Conservation (phyloP, 2,113 vertebrate species). For the Typhlomys cinereus region DNA sequence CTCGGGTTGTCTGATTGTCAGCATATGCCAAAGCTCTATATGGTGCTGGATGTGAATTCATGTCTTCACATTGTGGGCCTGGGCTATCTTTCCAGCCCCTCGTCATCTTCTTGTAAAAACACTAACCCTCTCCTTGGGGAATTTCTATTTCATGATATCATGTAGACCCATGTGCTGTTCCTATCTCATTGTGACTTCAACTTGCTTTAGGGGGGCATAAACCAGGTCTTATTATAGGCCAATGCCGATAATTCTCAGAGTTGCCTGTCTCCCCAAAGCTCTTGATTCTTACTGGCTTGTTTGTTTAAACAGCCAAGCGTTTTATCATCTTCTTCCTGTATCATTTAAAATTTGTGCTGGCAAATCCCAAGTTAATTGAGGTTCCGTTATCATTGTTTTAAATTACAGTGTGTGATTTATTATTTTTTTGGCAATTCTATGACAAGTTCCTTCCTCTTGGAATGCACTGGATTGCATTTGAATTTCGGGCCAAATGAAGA, state of each 20-base stretch:
- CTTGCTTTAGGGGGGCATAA: not conserved
- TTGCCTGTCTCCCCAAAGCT: constrained; percentile 44
- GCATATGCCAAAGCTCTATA: too few species aligned
- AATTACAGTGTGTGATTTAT: constrained; percentile 51
- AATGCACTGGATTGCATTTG: constrained; percentile 72
- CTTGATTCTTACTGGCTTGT: constrained; percentile 46
- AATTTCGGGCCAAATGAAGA: constrained; percentile 69
- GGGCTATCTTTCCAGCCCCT: not conserved
- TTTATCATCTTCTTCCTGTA: constrained; percentile 22
- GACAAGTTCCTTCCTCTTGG: constrained; percentile 57
- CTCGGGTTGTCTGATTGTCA: not conserved
- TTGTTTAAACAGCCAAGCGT: constrained; percentile 38
- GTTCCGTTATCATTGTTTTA: constrained; percentile 64
- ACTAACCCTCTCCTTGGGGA: not conserved
- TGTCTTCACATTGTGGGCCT: too few species aligned
- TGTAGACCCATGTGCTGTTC: not conserved
- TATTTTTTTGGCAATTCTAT: constrained; percentile 32
- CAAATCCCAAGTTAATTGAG: constrained; percentile 56
- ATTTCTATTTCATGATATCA: not conserved
- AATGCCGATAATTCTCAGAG: constrained; percentile 34
- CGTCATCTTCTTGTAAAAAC: not conserved
- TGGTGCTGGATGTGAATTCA: not conserved
- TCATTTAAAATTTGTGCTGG: constrained; percentile 19
- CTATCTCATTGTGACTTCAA: not conserved
- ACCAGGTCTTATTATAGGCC: not conserved